phyloP scores from a whole-genome alignment of 1,140 invertebrate genomes.

The Drosophila punjabiensis region DNA sequence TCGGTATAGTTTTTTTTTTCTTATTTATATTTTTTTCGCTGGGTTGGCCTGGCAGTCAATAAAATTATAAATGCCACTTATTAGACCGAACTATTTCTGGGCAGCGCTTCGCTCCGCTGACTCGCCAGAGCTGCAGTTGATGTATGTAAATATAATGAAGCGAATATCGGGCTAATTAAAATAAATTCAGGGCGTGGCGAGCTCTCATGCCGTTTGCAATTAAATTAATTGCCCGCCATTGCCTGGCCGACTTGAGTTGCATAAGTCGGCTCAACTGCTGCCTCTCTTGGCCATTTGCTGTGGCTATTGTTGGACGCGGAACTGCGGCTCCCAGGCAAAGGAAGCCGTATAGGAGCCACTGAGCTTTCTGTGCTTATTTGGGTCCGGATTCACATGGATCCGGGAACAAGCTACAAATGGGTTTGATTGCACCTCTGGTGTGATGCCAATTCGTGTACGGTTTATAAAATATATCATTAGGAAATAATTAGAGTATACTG shows the following conservation, averaged over 20 bases:
- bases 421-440: slow-evolving; percentile 8
- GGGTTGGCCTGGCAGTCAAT: slow-evolving; percentile 66
- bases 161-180: slow-evolving; percentile 75
- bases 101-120: slow-evolving; percentile 56
- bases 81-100: slow-evolving; percentile 69
- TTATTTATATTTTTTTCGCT: slow-evolving; percentile 18
- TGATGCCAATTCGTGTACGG: slow-evolving; percentile 3
- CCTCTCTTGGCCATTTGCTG: slow-evolving; percentile 34
- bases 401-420: slow-evolving; percentile 13
- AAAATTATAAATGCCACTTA: slow-evolving; percentile 79
- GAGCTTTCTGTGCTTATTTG: slow-evolving; percentile 4
- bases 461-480: slow-evolving; percentile 12
- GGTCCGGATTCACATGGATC: slow-evolving; percentile 4
- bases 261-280: slow-evolving; percentile 38
- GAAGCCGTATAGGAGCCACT: slow-evolving; percentile 28
- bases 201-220: slow-evolving; percentile 70
- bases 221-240: slow-evolving; percentile 67
- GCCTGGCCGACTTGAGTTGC: slow-evolving; percentile 49
- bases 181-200: slow-evolving; percentile 71
- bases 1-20: slow-evolving; percentile 7
- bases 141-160: slow-evolving; percentile 55
- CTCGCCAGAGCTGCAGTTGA: slow-evolving; percentile 39
- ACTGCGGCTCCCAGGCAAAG: slow-evolving; percentile 23
- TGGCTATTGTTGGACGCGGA: slow-evolving; percentile 43
- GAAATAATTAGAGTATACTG: slow-evolving; percentile 15